A percentile compares a stretch with the other conserved stretches of the same genome.
These are phyloP conservation scores for Atherinosoma microstoma DNA, from an alignment of 2,797 vertebrate genomes.

Conservation along the genomic window DNA sequence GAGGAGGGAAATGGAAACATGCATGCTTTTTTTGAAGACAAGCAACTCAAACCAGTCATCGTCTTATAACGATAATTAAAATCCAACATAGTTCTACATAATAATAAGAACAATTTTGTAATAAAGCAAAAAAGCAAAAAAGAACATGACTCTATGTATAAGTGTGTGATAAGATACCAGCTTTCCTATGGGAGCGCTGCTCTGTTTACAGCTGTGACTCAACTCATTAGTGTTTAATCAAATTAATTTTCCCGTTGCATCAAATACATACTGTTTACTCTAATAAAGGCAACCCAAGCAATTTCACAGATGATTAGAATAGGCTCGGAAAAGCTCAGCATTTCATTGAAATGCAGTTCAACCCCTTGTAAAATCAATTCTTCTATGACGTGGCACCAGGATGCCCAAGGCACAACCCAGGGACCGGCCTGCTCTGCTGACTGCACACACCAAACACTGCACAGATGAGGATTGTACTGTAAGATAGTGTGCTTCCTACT, in stretches of 20 bases:
- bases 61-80: conserved; percentile 74
- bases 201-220: conserved; percentile 78
- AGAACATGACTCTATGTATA: conserved; percentile 71
- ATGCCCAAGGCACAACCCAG: conserved; percentile 64
- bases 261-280: conserved; percentile 45
- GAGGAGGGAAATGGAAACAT: conserved; percentile 71
- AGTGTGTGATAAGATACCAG: conserved; percentile 71
- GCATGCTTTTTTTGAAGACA: conserved; percentile 85
- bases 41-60: conserved; percentile 73
- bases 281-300: conserved; percentile 35
- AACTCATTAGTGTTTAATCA: conserved; percentile 67
- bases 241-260: conserved; percentile 54
- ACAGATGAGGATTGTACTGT: conserved; percentile 83
- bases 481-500: conserved; percentile 83
- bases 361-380: conserved; percentile 39
- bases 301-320: conserved; percentile 33
- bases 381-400: conserved; percentile 46
- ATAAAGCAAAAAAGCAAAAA: conserved; percentile 67
- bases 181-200: conserved; percentile 70
- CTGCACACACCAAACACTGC: conserved; percentile 73
- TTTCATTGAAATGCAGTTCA: conserved; percentile 72
- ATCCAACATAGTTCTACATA: conserved; percentile 70
- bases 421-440: conserved; percentile 56
- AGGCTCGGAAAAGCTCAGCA: conserved; percentile 44
- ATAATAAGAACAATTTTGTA: conserved; percentile 80